Percentiles rank a stretch among this genome's conserved stretches.
These are phyloP conservation scores for Zeugodacus cucurbitae DNA, from an alignment of 1,140 invertebrate species.

Conservation along the genomic window DNA sequence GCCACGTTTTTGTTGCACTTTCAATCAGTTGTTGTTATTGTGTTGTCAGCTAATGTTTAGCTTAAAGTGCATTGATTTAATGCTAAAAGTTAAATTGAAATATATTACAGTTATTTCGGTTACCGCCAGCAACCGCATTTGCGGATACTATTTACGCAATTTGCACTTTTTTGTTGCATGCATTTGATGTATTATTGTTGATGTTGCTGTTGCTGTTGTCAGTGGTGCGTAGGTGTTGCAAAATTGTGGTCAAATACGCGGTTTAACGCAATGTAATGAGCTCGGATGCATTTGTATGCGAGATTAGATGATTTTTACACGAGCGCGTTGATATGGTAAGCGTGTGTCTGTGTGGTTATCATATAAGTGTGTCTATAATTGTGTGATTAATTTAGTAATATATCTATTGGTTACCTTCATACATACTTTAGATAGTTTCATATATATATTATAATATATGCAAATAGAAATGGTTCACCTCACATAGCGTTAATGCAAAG, in stretches of 20 bases:
- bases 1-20: too few relatives aligned
- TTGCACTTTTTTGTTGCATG: neutral
- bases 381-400: too few relatives aligned
- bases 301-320: neutral
- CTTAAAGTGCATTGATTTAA: neutral
- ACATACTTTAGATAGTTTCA: too few relatives aligned
- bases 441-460: too few relatives aligned
- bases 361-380: too few relatives aligned
- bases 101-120: neutral
- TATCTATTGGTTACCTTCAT: too few relatives aligned
- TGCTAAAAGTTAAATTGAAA: neutral
- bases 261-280: slow-evolving; percentile 21
- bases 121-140: neutral
- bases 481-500: too few relatives aligned
- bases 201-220: neutral
- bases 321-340: neutral
- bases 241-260: slow-evolving; percentile 8
- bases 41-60: too few relatives aligned
- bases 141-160: slow-evolving; percentile 26
- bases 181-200: neutral
- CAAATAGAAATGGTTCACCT: too few relatives aligned
- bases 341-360: too few relatives aligned
- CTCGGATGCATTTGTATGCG: neutral
- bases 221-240: neutral
- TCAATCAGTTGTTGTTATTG: too few relatives aligned